phyloP scores from a whole-genome alignment of 2,113 vertebrate genomes.

The Tychaedon coryphoeus region DNA sequence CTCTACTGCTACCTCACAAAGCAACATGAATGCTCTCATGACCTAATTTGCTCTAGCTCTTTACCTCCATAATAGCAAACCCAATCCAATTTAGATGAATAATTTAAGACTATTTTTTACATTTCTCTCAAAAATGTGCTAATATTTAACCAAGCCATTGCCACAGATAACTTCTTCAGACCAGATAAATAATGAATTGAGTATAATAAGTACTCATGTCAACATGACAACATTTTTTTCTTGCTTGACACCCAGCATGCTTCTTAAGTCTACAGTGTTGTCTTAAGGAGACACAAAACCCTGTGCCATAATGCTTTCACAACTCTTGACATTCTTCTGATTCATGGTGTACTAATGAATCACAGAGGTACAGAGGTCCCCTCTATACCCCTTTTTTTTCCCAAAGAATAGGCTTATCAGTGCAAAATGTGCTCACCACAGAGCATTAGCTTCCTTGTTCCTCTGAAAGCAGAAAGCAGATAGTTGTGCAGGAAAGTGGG shows the following conservation, averaged over 20 bases:
- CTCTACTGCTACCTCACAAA: neutral
- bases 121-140: neutral
- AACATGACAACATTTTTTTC: neutral
- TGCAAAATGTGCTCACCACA: neutral
- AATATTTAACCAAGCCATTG: neutral
- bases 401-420: neutral
- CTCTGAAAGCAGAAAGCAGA: neutral
- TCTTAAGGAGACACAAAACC: neutral
- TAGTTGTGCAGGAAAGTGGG: neutral
- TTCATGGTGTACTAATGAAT: neutral
- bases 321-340: neutral
- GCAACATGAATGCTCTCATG: neutral
- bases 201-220: neutral
- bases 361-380: accelerated
- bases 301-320: neutral
- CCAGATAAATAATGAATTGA: neutral
- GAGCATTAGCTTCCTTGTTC: accelerated
- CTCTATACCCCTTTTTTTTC: accelerated
- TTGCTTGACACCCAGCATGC: neutral
- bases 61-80: neutral
- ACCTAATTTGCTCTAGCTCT: neutral
- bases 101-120: neutral
- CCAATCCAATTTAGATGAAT: neutral
- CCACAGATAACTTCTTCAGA: neutral
- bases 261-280: neutral